These are phyloP conservation scores for Sarcophaga bullata DNA, from an alignment of 1,140 invertebrate species.

Conservation along the genomic window DNA sequence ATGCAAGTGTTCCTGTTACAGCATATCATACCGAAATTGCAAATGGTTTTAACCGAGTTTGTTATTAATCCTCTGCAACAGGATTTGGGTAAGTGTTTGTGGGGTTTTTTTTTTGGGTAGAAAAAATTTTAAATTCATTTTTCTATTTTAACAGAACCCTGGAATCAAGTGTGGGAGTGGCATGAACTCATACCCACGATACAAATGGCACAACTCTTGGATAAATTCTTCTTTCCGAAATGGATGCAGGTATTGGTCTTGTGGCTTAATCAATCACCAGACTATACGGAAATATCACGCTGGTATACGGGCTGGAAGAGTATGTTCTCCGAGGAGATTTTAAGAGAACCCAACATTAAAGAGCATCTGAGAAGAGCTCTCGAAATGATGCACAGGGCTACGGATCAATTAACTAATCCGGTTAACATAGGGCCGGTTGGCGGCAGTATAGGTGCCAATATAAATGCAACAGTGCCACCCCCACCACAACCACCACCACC, in stretches of 20 bases:
- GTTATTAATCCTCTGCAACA: slow-evolving; percentile 89
- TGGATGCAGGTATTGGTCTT: slow-evolving; percentile 83
- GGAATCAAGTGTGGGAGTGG: slow-evolving; percentile 92
- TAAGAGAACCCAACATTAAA: slow-evolving; percentile 77
- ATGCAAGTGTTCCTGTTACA: slow-evolving; percentile 88
- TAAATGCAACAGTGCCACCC: slow-evolving; percentile 36
- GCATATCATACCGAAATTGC: slow-evolving; percentile 92
- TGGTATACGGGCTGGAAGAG: slow-evolving; percentile 93
- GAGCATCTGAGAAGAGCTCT: slow-evolving; percentile 88
- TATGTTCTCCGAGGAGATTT: slow-evolving; percentile 76
- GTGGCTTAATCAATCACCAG: slow-evolving; percentile 84
- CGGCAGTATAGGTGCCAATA: slow-evolving; percentile 1
- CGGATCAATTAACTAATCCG: slow-evolving; percentile 49
- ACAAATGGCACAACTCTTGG: slow-evolving; percentile 78
- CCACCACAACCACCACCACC: slow-evolving; percentile 51
- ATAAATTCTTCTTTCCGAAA: slow-evolving; percentile 88
- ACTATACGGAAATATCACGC: slow-evolving; percentile 84
- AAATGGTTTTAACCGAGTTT: slow-evolving; percentile 76
- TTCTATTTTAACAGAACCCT: slow-evolving; percentile 68
- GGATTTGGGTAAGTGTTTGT: slow-evolving; percentile 70
- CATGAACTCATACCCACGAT: slow-evolving; percentile 78
- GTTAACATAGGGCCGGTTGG: slow-evolving; percentile 59
- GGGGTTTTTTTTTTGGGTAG: neutral
- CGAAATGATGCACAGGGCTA: slow-evolving; percentile 86
- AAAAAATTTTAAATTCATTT: slow-evolving; percentile 25